Evolutionary conservation across 2,888 invertebrate species (phyloP), one percentile per base, ranked within the genome.

Genomic region (Sisyra terminalis): DNA sequence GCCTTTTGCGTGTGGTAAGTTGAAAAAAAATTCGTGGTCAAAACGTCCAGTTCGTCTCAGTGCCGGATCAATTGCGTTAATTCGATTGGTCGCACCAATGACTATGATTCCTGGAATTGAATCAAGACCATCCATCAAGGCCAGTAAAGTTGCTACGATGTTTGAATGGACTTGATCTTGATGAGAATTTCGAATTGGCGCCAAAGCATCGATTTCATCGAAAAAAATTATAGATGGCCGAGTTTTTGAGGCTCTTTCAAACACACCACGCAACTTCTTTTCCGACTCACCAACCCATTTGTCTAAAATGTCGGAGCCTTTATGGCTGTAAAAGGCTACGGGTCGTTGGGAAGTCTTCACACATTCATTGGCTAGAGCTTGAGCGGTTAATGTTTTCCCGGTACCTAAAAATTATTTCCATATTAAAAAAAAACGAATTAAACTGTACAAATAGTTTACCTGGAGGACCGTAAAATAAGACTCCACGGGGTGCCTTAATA

Each of bases 101-200:
- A 89, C 78, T 45, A 89, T 77, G 16, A 89, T 80, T 60, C 49
- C 67, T 64, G 57, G 40, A 55, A 85, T 70, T 51, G 78, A 78
- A 56, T 85, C 85, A 29, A 89, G 63, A 3, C 89, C 88, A 58
- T 89, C 89, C 85, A 89, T 86, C 45, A 89, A 70, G 0, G 88
- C 86, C 29, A 89, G 61, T 30, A 89, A 63, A 0, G 88, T 89
- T 3, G 87, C 84, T 1, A 89, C 88, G 39, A 89, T 84, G 50
- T 84, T 84, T 3, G 83, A 78, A 58, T 89, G 88, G 45, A 88
- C 85, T 58, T 89, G 89, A 57, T 89, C 89, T 57, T 88, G 85
- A 32, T 84, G 70, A 41, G 82, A 78, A 45, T 85, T 85, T 16
- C 89, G 67, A 3, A 86, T 84, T 2, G 89, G 89, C 41, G 88